Conservation (phyloP, 2,797 vertebrate genomes). For the Sardinella longiceps region DNA sequence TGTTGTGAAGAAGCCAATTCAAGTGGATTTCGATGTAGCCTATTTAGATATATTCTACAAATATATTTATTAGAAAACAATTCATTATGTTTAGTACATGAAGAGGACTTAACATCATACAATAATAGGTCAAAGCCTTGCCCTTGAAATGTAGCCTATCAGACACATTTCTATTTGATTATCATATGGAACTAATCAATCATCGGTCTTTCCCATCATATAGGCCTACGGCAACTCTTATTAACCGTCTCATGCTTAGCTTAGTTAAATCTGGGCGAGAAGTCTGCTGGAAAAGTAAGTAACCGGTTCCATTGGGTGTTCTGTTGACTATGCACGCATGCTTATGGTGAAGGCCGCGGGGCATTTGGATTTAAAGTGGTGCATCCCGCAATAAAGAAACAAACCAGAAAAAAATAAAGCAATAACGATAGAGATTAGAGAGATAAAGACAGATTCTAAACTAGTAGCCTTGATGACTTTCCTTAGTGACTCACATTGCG, state of each 20-base stretch:
- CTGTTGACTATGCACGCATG: not conserved
- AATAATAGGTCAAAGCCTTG: too few relatives aligned
- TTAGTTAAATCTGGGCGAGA: not conserved
- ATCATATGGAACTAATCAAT: constrained; percentile 3
- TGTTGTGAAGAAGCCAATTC: not conserved
- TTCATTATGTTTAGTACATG: too few relatives aligned
- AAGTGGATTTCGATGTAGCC: not conserved
- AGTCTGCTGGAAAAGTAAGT: not conserved
- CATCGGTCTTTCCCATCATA: not conserved
- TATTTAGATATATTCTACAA: too few relatives aligned
- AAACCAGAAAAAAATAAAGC: not conserved
- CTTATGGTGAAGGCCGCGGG: not conserved
- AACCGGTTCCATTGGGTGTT: not conserved
- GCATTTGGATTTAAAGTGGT: not conserved
- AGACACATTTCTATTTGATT: not conserved
- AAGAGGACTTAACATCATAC: too few relatives aligned
- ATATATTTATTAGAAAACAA: too few relatives aligned
- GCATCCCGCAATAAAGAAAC: not conserved
- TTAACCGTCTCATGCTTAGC: not conserved
- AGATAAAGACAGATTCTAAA: not conserved
- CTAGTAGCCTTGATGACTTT: not conserved
- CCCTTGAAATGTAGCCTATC: not conserved
- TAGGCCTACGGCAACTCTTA: not conserved
- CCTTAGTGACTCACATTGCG: not conserved
- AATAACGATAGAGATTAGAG: not conserved